Conservation (phyloP, 1,140 invertebrate genomes). For the Drosophila hydei region DNA sequence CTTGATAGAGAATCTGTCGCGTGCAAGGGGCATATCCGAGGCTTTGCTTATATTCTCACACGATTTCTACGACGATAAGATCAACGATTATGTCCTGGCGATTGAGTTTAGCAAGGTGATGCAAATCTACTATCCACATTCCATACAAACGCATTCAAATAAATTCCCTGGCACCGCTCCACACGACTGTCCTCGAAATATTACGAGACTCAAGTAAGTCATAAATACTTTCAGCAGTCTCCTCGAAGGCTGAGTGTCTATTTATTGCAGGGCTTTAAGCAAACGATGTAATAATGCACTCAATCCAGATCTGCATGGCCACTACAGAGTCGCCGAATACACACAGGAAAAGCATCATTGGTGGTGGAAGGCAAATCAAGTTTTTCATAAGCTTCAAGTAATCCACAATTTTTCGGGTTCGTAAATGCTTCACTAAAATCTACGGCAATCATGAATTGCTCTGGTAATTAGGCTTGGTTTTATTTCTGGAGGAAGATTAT, state of each 20-base stretch:
- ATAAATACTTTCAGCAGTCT: neutral
- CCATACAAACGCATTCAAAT: conserved; percentile 4
- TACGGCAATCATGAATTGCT: neutral
- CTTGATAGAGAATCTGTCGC: neutral
- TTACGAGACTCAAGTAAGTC: neutral
- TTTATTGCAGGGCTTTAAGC: neutral
- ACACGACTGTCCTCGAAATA: neutral
- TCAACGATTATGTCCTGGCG: neutral
- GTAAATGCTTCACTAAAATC: neutral
- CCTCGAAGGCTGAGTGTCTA: no score
- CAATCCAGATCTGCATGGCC: neutral
- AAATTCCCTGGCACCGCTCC: neutral
- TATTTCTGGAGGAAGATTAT: conserved; percentile 19
- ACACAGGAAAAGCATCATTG: conserved; percentile 4
- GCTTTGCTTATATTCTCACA: conserved; percentile 7
- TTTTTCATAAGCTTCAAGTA: neutral
- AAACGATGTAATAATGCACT: neutral
- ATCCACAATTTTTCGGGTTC: neutral
- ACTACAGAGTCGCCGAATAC: neutral
- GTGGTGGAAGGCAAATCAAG: conserved; percentile 19
- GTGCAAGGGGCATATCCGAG: neutral
- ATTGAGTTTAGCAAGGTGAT: conserved; percentile 14
- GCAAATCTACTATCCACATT: conserved; percentile 21
- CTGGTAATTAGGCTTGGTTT: neutral
- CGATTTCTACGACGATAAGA: neutral